A percentile compares a stretch with the other conserved stretches of the same genome.
Conservation (phyloP, 2,797 vertebrate genomes). For the Scyliorhinus canicula region DNA sequence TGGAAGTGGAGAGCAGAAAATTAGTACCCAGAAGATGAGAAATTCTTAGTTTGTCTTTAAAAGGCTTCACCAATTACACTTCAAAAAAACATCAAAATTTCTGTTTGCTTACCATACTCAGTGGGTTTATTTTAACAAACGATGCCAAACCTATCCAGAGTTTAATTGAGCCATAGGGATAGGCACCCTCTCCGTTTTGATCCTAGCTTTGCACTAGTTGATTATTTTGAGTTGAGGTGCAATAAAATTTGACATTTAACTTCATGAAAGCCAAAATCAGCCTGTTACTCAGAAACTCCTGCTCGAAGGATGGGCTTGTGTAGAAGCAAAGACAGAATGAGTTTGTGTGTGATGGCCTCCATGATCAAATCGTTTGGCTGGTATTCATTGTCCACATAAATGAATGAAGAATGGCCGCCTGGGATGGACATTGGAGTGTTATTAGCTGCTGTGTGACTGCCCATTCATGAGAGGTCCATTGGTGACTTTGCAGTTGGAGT, state of each 20-base stretch:
- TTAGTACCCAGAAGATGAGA: neutral
- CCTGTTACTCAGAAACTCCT: neutral
- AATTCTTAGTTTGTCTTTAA: neutral
- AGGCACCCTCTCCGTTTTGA: neutral
- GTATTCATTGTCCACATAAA: neutral
- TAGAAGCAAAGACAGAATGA: neutral
- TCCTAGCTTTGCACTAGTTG: neutral
- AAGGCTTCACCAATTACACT: neutral
- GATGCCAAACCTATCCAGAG: neutral
- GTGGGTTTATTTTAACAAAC: neutral
- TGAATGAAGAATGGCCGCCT: neutral
- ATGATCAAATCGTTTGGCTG: neutral
- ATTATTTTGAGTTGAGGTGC: neutral
- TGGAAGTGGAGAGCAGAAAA: neutral
- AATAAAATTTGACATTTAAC: neutral
- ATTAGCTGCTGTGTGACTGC: neutral
- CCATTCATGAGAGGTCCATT: neutral
- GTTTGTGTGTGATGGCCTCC: neutral
- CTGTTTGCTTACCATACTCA: neutral
- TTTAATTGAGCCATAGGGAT: neutral
- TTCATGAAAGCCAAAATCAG: neutral
- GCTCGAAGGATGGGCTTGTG: neutral
- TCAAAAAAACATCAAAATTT: neutral
- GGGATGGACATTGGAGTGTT: neutral
- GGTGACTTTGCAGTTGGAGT: neutral